phyloP scores from a whole-genome alignment of 2,888 invertebrate species.

The Punctoribates punctum region DNA sequence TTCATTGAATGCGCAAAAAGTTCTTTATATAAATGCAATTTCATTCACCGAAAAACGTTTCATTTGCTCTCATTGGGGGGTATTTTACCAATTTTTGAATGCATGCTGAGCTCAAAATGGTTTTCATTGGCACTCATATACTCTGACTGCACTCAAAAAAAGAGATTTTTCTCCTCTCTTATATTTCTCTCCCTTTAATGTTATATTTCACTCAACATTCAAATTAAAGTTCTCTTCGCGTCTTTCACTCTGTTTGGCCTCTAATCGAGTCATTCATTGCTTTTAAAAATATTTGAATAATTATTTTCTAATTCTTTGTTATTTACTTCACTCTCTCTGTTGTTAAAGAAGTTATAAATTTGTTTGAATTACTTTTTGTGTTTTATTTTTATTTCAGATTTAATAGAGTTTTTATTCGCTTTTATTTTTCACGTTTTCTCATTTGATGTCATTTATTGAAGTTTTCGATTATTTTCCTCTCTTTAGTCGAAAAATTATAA shows the following conservation, averaged over 20 bases:
- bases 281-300: constrained; percentile 21
- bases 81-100: constrained; percentile 35
- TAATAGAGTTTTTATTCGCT: not conserved
- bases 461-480: not conserved
- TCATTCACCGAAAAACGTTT: constrained; percentile 34
- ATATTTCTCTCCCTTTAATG: constrained; percentile 2
- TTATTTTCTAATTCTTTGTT: constrained; percentile 24
- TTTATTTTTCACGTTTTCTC: not conserved
- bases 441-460: too few species aligned
- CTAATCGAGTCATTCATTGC: constrained; percentile 32
- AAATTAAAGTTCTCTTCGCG: constrained; percentile 19
- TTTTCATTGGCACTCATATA: constrained; percentile 19
- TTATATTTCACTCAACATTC: constrained; percentile 26
- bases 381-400: not conserved
- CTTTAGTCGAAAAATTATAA: not conserved
- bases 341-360: constrained; percentile 8
- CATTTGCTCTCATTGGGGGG: constrained; percentile 23
- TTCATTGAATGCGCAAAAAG: constrained; percentile 8
- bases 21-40: constrained; percentile 30
- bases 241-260: not conserved
- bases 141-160: not conserved
- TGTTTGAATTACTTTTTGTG: not conserved
- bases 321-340: not conserved
- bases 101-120: constrained; percentile 24
- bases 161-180: not conserved